Base-by-base conservation (phyloP, 2,113 vertebrate species). In the Ptilorrhoa leucosticta region DNA sequence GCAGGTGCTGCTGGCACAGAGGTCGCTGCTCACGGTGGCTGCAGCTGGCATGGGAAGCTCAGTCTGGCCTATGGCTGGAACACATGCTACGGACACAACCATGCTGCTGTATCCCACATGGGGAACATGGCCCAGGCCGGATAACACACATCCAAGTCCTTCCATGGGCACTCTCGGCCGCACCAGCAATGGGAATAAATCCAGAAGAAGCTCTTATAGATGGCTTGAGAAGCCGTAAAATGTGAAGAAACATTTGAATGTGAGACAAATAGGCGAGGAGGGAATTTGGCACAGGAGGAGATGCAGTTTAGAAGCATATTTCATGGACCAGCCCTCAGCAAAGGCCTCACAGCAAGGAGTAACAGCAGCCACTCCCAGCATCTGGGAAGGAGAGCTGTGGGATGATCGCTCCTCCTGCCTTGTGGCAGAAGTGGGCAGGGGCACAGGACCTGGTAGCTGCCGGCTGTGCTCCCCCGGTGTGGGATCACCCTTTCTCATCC, bases 91-190 rank as follows among this genome's bases (percentile, higher is more conserved):
- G 1, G 42, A 26, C 0, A 8, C 30, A 45, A 5, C 33, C 24
- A 7, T 1, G 3, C 53, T 77, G 68, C 48, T 21, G 8, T 31
- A 16, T 54, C 26, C 51, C 2, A 3, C 63, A 2, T 0, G 0
- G 68, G 40, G 9, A 60, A 11, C 3, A 1, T 23, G 53, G 45
- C 31, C 2, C 4, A 10, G 44, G 44, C 45, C 6, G 2, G 24
- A 11, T 17, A 30, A 11, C 20, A 8, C 6, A 6, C 20, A 21
- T 4, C 13, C 0, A 13, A 45, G 27, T 48, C 28, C 30, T 37
- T 76, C 68, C 18, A 22, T 0, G 2, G 42, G 31, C 58, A 30
- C 1, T 15, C 31, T 48, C 0, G 0, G 13, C 65, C 0, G 0
- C n/a, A 13, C 20, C 28, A 33, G 48, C 0, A 0, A 11, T 0